Percentiles rank a stretch among this genome's conserved stretches.
phyloP scores from a whole-genome alignment of 2,797 vertebrate species.

The Pelochelys cantorii region DNA sequence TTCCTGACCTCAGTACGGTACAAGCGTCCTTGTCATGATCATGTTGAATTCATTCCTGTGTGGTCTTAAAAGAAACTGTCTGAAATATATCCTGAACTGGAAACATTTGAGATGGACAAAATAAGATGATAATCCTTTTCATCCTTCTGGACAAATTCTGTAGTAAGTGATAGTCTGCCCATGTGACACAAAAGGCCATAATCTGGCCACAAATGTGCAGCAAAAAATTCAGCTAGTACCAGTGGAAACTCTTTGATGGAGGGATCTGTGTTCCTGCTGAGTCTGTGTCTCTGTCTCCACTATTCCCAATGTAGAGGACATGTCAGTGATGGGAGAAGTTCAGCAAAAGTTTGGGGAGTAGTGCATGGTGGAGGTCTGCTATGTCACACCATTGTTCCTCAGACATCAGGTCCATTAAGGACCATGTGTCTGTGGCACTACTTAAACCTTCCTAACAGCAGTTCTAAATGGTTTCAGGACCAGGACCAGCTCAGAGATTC shows the following conservation, averaged over 20 bases:
- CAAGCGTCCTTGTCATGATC: neutral
- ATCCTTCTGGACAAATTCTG: neutral
- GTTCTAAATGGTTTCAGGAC: neutral
- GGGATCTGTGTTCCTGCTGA: neutral
- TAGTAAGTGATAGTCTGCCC: neutral
- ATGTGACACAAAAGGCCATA: neutral
- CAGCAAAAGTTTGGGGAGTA: neutral
- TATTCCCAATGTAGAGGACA: neutral
- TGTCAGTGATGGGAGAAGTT: neutral
- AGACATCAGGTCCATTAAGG: neutral
- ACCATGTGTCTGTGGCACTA: neutral
- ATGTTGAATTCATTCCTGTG: neutral
- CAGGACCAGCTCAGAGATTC: neutral
- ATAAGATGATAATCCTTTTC: neutral
- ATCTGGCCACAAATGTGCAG: neutral
- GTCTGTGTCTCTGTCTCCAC: neutral
- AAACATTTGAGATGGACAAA: neutral
- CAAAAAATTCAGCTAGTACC: neutral
- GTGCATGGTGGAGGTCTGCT: neutral
- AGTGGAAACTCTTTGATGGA: neutral
- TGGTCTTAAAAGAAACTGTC: neutral
- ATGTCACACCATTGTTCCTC: neutral
- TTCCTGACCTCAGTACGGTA: neutral
- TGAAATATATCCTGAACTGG: neutral
- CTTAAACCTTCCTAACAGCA: neutral